A percentile compares a stretch with the other conserved stretches of the same genome.
Conservation (phyloP, 2,113 vertebrate species). For the Poecile atricapillus region DNA sequence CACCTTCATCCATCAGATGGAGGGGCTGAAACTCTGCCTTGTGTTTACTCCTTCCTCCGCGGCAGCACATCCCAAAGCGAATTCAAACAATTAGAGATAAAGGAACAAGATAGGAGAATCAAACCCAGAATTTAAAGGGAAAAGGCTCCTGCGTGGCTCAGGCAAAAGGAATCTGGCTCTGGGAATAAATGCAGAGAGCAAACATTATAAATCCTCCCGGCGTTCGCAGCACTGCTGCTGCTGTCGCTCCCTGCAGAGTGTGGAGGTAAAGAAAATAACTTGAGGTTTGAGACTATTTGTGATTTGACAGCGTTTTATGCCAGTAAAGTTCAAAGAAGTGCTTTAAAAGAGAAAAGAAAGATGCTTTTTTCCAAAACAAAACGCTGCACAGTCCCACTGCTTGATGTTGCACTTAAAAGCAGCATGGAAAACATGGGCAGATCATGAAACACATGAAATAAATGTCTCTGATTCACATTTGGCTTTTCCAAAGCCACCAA, state of each 20-base stretch:
- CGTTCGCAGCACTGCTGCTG: not conserved
- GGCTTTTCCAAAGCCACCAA: not conserved
- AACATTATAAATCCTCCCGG: not conserved
- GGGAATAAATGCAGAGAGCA: not conserved
- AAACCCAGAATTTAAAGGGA: not conserved
- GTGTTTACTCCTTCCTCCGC: conserved; percentile 58
- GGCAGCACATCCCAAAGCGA: not conserved
- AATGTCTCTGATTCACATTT: not conserved
- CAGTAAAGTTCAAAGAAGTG: conserved; percentile 2
- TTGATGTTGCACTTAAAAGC: not conserved
- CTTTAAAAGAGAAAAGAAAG: not conserved
- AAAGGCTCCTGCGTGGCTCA: not conserved
- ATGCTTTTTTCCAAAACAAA: conserved; percentile 9
- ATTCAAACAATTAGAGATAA: not conserved
- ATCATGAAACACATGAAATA: not conserved
- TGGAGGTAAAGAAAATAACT: conserved; percentile 40
- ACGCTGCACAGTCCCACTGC: not conserved
- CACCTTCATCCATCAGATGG: conserved; percentile 73
- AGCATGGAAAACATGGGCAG: not conserved
- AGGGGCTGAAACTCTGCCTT: conserved; percentile 67
- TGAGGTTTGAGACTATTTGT: not conserved
- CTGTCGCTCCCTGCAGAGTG: not conserved
- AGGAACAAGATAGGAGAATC: not conserved
- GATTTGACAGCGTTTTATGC: not conserved
- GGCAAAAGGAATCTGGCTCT: not conserved